phyloP scores from a whole-genome alignment of 1,140 invertebrate genomes.

The Potamilus streckersoni region DNA sequence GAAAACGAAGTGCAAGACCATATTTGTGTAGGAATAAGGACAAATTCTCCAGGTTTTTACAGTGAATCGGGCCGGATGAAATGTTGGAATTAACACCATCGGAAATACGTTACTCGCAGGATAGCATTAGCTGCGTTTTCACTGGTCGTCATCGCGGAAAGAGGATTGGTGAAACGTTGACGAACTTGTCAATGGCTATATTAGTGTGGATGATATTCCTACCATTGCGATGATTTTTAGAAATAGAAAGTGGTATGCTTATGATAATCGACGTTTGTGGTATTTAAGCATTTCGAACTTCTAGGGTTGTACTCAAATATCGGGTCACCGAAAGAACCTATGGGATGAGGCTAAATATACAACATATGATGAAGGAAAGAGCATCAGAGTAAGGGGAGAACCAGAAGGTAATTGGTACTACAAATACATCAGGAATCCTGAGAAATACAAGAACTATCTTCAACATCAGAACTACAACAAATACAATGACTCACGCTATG shows the following conservation, averaged over 20 bases:
- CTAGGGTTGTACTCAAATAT: not conserved
- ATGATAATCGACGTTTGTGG: slow-evolving; percentile 3
- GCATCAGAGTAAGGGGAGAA: not conserved
- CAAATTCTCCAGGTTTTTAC: too few relatives aligned
- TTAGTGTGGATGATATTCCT: not conserved
- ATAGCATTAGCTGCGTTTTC: too few relatives aligned
- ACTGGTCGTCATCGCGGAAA: slow-evolving; percentile 21
- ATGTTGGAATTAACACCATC: too few relatives aligned
- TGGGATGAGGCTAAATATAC: not conserved
- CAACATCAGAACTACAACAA: too few relatives aligned
- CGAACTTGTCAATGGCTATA: slow-evolving; percentile 32
- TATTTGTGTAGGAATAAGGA: too few relatives aligned
- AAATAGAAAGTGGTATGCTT: slow-evolving; percentile 1
- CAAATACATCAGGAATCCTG: too few relatives aligned
- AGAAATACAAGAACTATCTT: too few relatives aligned
- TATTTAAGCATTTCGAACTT: slow-evolving; percentile 1
- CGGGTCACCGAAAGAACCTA: not conserved
- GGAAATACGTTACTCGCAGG: too few relatives aligned
- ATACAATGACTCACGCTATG: too few relatives aligned
- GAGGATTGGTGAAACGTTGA: slow-evolving; percentile 19
- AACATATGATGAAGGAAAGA: not conserved
- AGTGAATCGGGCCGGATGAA: too few relatives aligned
- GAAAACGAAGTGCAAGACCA: too few relatives aligned
- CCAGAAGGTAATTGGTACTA: not conserved
- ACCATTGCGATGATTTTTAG: not conserved